These are phyloP conservation scores for Drosophila leonis DNA, from an alignment of 2,888 invertebrate genomes.

Conservation along the genomic window DNA sequence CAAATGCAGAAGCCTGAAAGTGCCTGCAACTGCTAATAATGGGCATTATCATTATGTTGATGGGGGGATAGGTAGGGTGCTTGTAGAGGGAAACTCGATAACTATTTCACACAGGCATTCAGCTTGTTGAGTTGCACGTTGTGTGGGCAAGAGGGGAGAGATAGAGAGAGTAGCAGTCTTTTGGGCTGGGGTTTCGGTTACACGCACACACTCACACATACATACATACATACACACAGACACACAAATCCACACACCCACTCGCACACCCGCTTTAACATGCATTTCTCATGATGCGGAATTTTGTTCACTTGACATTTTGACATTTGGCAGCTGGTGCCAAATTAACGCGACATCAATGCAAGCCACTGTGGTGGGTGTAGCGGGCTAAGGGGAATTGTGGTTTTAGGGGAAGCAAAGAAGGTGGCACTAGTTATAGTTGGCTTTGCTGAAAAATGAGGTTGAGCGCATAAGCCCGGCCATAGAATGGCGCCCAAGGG, in stretches of 20 bases:
- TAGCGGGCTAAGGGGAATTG: no score
- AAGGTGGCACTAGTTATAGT: neutral
- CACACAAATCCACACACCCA: neutral
- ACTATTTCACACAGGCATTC: conserved; percentile 63
- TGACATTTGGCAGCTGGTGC: conserved; percentile 76
- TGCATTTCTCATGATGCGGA: conserved; percentile 77
- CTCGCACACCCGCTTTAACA: conserved; percentile 38
- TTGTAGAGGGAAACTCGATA: conserved; percentile 54
- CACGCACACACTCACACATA: conserved; percentile 1
- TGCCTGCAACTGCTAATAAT: conserved; percentile 75
- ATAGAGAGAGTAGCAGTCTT: conserved; percentile 14
- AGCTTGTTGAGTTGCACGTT: conserved; percentile 13
- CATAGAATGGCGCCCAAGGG: conserved; percentile 7
- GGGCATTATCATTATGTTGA: conserved; percentile 67
- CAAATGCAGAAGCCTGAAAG: conserved; percentile 68
- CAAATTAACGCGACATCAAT: conserved; percentile 70
- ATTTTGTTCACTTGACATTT: conserved; percentile 79
- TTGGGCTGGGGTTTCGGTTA: conserved; percentile 32
- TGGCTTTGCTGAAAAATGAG: conserved; percentile 49
- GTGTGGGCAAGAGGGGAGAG: neutral
- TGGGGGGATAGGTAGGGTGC: conserved; percentile 15
- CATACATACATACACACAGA: conserved; percentile 1
- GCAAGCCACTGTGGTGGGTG: neutral
- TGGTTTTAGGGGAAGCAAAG: neutral
- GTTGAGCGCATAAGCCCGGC: conserved; percentile 41